A percentile compares a stretch with the other conserved stretches of the same genome.
These are phyloP conservation scores for Aphelocoma californica DNA, from an alignment of 2,797 vertebrate genomes.

Conservation along the genomic window DNA sequence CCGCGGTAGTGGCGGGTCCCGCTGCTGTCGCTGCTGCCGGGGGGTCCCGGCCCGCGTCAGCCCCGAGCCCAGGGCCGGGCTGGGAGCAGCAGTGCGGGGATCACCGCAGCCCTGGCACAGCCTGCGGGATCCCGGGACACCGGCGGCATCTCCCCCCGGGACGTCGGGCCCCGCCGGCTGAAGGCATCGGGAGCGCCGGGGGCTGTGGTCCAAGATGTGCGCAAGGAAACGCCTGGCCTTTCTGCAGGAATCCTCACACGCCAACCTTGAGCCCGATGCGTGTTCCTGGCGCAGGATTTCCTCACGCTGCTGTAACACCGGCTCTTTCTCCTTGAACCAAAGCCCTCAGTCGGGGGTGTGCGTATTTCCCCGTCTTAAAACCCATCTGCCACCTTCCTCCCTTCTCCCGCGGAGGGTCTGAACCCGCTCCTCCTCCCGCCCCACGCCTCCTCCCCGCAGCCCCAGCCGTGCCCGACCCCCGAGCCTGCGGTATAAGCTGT, in stretches of 20 bases:
- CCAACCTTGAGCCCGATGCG: fast-evolving
- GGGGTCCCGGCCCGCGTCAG: no score
- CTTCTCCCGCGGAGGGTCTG: background rate
- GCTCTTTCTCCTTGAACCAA: background rate
- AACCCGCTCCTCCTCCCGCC: no score
- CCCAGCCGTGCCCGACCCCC: background rate
- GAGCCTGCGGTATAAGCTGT: background rate
- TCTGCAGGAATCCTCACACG: background rate
- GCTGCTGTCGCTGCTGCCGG: background rate
- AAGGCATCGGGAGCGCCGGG: fast-evolving
- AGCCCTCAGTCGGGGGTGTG: background rate
- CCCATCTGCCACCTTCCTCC: background rate
- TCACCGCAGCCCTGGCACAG: background rate
- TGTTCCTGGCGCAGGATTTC: background rate
- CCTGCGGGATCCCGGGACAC: no score
- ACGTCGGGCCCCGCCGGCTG: background rate
- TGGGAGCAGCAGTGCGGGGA: background rate
- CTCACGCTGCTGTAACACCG: fast-evolving
- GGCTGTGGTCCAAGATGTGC: fast-evolving
- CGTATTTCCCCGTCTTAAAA: background rate
- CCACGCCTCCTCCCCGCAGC: background rate
- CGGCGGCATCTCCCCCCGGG: no score
- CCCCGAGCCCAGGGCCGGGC: background rate
- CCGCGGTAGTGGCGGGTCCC: background rate
- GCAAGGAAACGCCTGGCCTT: fast-evolving